A percentile compares a stretch with the other conserved stretches of the same genome.
Conservation (phyloP, 2,797 vertebrate species). For the Loriculus beryllinus region DNA sequence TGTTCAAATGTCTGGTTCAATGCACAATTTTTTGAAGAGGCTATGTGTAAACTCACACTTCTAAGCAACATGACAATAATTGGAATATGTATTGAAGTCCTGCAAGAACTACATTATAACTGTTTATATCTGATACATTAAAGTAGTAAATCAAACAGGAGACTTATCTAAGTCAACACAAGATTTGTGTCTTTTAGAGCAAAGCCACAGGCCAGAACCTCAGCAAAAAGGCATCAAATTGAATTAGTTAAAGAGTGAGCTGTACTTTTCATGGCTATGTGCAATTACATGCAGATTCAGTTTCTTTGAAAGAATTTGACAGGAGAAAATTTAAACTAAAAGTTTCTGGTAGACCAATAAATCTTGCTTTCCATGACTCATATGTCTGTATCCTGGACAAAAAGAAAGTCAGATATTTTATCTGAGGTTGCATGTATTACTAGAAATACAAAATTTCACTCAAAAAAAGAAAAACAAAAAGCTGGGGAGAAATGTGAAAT, state of each 20-base stretch:
- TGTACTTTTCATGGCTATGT: background rate
- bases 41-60: background rate
- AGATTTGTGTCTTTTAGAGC: constrained; percentile 30
- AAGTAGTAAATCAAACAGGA: constrained; percentile 43
- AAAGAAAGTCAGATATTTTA: constrained; percentile 29
- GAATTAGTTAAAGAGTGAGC: constrained; percentile 18
- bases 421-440: background rate
- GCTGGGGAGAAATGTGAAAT: background rate
- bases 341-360: constrained; percentile 47
- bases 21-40: background rate
- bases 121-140: constrained; percentile 36
- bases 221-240: constrained; percentile 30
- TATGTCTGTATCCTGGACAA: background rate
- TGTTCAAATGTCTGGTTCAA: background rate
- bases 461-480: background rate
- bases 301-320: constrained; percentile 41
- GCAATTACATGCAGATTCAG: constrained; percentile 28
- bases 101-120: background rate
- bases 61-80: background rate
- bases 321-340: constrained; percentile 55
- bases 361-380: constrained; percentile 47
- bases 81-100: background rate
- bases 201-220: constrained; percentile 28
- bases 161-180: background rate
- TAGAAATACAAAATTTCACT: background rate